Evolutionary conservation across 2,888 invertebrate species (phyloP).

Genomic region (Napeogenes inachia): DNA sequence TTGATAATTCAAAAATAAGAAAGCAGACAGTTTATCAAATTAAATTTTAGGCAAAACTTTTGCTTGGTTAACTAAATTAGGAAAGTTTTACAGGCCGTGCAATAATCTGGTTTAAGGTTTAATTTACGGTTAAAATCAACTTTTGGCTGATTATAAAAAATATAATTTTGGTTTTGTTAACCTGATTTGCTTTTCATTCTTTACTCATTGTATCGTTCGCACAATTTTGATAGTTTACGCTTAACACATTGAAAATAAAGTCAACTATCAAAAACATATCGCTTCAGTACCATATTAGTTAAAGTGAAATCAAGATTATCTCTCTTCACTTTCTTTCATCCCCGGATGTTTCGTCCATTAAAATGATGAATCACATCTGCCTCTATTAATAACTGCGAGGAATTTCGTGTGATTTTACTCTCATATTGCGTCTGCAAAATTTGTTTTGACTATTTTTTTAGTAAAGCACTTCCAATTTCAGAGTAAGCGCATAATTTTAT

Average conservation of each 20-base stretch:
- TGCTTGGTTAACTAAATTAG: not conserved
- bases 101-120: not conserved
- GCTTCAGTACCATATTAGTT: constrained; percentile 17
- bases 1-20: too few relatives aligned
- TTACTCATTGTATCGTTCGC: too few relatives aligned
- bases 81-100: not conserved
- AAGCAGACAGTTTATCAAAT: not conserved
- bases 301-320: constrained; percentile 20
- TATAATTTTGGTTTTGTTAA: too few relatives aligned
- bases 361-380: constrained; percentile 36
- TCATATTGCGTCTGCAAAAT: constrained; percentile 1
- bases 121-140: not conserved
- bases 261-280: not conserved
- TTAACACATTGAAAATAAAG: not conserved
- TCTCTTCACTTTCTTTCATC: constrained; percentile 24
- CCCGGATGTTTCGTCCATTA: constrained; percentile 32
- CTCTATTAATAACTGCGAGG: constrained; percentile 31
- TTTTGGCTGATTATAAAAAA: not conserved
- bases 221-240: too few relatives aligned
- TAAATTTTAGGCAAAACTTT: not conserved
- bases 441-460: constrained; percentile 1
- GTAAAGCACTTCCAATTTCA: too few relatives aligned
- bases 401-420: constrained; percentile 3
- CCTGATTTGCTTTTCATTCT: too few relatives aligned
- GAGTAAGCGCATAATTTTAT: too few relatives aligned